These are phyloP conservation scores for Drosophila pachea DNA, from an alignment of 1,140 invertebrate species.

Conservation along the genomic window DNA sequence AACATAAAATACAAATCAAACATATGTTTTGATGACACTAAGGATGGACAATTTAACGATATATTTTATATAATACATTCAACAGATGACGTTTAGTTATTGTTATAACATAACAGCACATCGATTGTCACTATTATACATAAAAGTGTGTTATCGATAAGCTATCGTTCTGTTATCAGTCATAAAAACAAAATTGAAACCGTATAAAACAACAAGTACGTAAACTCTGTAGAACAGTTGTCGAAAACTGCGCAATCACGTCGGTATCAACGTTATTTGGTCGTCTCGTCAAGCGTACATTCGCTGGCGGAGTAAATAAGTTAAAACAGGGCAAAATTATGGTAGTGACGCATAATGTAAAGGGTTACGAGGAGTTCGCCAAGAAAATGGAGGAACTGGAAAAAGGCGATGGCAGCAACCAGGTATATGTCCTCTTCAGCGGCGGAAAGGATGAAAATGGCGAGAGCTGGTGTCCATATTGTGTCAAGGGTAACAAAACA, in stretches of 20 bases:
- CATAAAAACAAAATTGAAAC: conserved; percentile 30
- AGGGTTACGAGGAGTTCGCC: conserved; percentile 82
- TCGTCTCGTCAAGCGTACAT: conserved; percentile 45
- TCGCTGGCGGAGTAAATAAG: conserved; percentile 35
- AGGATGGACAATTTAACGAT: conserved; percentile 13
- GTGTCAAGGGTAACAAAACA: conserved; percentile 82
- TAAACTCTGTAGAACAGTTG: conserved; percentile 39
- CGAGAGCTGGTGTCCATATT: conserved; percentile 87
- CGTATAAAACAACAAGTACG: conserved; percentile 36
- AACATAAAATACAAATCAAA: conserved; percentile 38
- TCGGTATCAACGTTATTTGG: conserved; percentile 36
- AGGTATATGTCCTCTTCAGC: conserved; percentile 83
- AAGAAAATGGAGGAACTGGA: conserved; percentile 81
- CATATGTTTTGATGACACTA: conserved; percentile 42
- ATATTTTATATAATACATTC: conserved; percentile 22
- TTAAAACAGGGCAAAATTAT: conserved; percentile 78
- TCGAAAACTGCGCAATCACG: conserved; percentile 55
- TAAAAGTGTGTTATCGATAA: conserved; percentile 1
- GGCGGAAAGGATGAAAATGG: conserved; percentile 84
- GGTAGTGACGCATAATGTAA: conserved; percentile 81
- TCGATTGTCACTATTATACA: neutral
- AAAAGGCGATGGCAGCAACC: conserved; percentile 60
- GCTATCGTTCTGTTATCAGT: conserved; percentile 3
- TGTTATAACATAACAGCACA: conserved; percentile 6
- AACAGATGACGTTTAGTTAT: neutral